Evolutionary conservation across 2,113 vertebrate genomes (phyloP).

Genomic region (Apeltes quadracus): DNA sequence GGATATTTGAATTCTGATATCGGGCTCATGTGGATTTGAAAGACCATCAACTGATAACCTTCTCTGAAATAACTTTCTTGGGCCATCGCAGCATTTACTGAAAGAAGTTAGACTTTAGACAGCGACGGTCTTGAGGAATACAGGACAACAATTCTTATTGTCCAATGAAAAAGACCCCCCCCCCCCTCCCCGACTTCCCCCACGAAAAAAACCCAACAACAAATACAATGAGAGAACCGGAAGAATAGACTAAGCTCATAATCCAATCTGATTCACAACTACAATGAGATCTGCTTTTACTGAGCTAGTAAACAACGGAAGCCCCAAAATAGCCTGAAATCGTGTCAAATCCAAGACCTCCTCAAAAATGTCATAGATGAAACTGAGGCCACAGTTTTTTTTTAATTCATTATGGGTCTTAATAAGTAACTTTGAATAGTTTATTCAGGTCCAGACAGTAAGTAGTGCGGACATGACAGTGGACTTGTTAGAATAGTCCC

Average conservation of each 20-base stretch:
- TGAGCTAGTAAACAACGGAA: constrained; percentile 37
- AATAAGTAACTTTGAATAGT: background rate
- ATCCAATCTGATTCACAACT: constrained; percentile 68
- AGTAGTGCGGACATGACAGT: too few relatives aligned
- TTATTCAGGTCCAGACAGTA: constrained; percentile 3
- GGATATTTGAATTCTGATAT: constrained; percentile 48
- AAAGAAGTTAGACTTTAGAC: constrained; percentile 35
- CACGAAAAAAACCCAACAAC: background rate
- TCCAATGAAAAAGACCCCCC: constrained; percentile 10
- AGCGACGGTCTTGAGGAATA: constrained; percentile 48
- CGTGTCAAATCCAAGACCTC: constrained; percentile 33
- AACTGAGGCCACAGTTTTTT: constrained; percentile 2
- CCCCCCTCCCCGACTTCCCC: background rate
- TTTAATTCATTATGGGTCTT: background rate
- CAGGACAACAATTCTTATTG: constrained; percentile 44
- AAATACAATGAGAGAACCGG: constrained; percentile 41
- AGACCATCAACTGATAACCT: constrained; percentile 49
- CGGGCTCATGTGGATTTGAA: constrained; percentile 32
- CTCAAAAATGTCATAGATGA: constrained; percentile 16
- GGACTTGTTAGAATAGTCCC: too few relatives aligned
- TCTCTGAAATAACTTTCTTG: constrained; percentile 45
- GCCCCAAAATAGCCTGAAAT: constrained; percentile 37
- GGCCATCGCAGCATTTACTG: constrained; percentile 11
- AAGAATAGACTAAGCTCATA: constrained; percentile 60
- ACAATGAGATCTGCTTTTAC: constrained; percentile 50